Percentiles rank a stretch among this genome's conserved stretches.
phyloP scores from a whole-genome alignment of 2,888 invertebrate genomes.

The Parascotia fuliginaria region DNA sequence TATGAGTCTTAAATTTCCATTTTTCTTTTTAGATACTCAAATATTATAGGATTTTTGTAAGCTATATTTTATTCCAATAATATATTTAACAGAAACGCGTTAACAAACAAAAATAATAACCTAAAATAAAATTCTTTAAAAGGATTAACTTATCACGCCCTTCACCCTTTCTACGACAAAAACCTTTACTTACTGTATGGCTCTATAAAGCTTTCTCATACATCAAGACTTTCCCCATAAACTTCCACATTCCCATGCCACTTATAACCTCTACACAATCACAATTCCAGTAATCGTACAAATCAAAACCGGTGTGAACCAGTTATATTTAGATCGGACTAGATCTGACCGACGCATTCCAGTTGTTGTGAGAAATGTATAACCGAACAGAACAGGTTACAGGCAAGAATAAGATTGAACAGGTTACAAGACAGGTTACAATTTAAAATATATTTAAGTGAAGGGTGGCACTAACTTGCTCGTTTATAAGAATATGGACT shows the following conservation, averaged over 20 bases:
- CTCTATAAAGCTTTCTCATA: neutral
- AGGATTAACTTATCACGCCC: no score
- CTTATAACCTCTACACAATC: conserved; percentile 34
- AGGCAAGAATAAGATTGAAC: conserved; percentile 35
- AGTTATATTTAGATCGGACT: conserved; percentile 46
- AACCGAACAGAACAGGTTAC: conserved; percentile 39
- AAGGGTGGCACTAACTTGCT: neutral
- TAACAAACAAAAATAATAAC: no score
- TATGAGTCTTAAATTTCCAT: no score
- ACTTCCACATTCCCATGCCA: conserved; percentile 45
- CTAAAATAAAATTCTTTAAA: no score
- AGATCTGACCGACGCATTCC: conserved; percentile 40
- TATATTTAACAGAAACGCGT: no score
- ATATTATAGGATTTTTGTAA: no score
- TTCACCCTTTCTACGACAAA: neutral
- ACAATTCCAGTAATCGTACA: conserved; percentile 40
- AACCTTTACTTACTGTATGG: no score
- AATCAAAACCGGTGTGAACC: conserved; percentile 37
- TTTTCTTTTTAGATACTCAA: no score
- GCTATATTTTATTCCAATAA: no score
- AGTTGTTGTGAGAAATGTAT: conserved; percentile 39
- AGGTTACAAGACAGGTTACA: conserved; percentile 33
- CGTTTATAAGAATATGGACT: neutral
- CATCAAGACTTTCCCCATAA: conserved; percentile 4
- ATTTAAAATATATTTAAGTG: neutral